A percentile compares a stretch with the other conserved stretches of the same genome.
These are phyloP conservation scores for Seriola rivoliana DNA, from an alignment of 2,113 vertebrate species.

Conservation along the genomic window DNA sequence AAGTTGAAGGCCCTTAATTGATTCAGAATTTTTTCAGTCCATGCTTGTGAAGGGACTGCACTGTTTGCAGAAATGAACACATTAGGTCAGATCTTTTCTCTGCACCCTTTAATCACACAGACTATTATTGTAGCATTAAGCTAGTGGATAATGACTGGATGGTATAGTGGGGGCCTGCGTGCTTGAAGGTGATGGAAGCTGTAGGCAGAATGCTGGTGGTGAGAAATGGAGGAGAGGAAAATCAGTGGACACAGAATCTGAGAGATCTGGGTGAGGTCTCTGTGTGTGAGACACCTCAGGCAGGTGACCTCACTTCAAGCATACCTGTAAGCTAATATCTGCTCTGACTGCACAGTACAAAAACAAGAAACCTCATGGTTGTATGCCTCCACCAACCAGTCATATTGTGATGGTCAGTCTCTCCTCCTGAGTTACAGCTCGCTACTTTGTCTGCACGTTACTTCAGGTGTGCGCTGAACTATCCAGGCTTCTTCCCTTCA, in stretches of 20 bases:
- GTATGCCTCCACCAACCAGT: no score
- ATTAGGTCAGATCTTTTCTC: constrained; percentile 43
- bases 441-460: no score
- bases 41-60: constrained; percentile 16
- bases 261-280: background rate
- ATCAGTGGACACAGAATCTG: background rate
- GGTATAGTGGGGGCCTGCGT: constrained; percentile 39
- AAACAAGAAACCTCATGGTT: no score
- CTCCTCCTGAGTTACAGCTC: no score
- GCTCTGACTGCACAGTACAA: no score
- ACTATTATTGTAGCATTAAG: constrained; percentile 58
- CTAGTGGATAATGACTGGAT: constrained; percentile 41
- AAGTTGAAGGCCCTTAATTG: constrained; percentile 45
- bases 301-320: no score
- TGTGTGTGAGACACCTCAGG: no score
- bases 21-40: constrained; percentile 44
- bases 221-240: constrained; percentile 11
- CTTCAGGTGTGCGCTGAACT: no score
- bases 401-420: no score
- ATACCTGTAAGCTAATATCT: no score
- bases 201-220: constrained; percentile 4
- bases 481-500: no score
- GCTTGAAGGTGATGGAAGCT: constrained; percentile 22
- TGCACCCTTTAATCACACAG: constrained; percentile 58
- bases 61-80: constrained; percentile 50